These are phyloP conservation scores for Glaucidium brasilianum DNA, from an alignment of 2,113 vertebrate species.

Conservation along the genomic window DNA sequence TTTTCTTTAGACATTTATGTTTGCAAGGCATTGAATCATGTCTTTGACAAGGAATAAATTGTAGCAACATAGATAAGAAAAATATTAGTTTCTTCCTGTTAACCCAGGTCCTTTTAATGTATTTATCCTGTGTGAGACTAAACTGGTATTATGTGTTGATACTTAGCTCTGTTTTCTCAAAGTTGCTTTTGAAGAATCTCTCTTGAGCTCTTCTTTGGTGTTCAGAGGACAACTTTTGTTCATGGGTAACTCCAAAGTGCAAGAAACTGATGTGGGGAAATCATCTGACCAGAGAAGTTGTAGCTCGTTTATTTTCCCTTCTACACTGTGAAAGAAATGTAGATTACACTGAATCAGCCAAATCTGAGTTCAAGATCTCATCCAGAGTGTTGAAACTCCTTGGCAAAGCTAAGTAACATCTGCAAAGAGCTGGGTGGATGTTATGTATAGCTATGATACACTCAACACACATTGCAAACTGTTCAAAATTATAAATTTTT, in stretches of 20 bases:
- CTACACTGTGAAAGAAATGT: not conserved
- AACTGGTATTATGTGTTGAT: not conserved
- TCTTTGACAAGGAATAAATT: not conserved
- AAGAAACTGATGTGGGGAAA: not conserved
- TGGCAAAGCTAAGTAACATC: slow-evolving; percentile 47
- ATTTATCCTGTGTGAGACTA: not conserved
- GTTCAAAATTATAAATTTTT: not conserved
- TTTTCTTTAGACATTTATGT: not conserved
- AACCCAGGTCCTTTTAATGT: not conserved
- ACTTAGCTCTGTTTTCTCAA: not conserved
- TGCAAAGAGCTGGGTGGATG: not conserved
- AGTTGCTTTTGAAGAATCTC: not conserved
- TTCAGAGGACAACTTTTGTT: not conserved
- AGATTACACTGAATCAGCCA: not conserved
- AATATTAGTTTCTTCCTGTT: not conserved
- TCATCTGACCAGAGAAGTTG: not conserved
- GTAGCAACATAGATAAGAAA: not conserved
- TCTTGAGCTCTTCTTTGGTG: not conserved
- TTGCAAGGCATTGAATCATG: not conserved
- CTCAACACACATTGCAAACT: not conserved
- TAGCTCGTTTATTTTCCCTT: not conserved
- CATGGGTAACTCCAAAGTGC: not conserved
- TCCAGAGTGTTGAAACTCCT: slow-evolving; percentile 17
- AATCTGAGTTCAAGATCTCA: slow-evolving; percentile 44
- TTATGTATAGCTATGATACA: not conserved